These are phyloP conservation scores for Achroia grisella DNA, from an alignment of 1,140 invertebrate genomes.

Conservation along the genomic window DNA sequence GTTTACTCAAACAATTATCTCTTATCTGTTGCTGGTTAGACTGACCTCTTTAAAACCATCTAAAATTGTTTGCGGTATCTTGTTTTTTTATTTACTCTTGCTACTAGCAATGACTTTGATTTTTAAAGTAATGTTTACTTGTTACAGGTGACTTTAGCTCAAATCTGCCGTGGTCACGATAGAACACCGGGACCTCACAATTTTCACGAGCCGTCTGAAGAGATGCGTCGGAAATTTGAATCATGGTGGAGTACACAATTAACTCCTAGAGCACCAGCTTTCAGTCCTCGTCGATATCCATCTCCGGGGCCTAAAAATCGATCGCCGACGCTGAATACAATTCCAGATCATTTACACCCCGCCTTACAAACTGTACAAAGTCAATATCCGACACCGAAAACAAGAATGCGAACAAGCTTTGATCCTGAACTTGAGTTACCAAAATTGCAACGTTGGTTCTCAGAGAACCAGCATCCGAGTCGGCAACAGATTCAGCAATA, in stretches of 20 bases:
- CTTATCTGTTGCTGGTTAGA: constrained; percentile 65
- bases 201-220: constrained; percentile 81
- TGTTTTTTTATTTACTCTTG: constrained; percentile 34
- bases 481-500: constrained; percentile 96
- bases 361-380: constrained; percentile 82
- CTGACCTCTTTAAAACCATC: constrained; percentile 66
- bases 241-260: constrained; percentile 82
- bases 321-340: constrained; percentile 54
- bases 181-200: constrained; percentile 69
- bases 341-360: constrained; percentile 76
- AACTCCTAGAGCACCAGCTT: constrained; percentile 75
- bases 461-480: constrained; percentile 96
- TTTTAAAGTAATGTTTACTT: constrained; percentile 35
- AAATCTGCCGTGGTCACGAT: constrained; percentile 81
- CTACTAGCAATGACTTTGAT: constrained; percentile 21
- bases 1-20: constrained; percentile 67
- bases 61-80: constrained; percentile 60
- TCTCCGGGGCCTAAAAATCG: constrained; percentile 70
- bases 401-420: constrained; percentile 92
- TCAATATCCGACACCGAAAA: constrained; percentile 89
- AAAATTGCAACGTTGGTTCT: constrained; percentile 95
- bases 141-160: constrained; percentile 83
- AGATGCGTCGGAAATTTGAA: constrained; percentile 84
- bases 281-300: constrained; percentile 73
- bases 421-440: constrained; percentile 97